phyloP scores from a whole-genome alignment of 2,888 invertebrate genomes.

The Aspidapion aeneum region DNA sequence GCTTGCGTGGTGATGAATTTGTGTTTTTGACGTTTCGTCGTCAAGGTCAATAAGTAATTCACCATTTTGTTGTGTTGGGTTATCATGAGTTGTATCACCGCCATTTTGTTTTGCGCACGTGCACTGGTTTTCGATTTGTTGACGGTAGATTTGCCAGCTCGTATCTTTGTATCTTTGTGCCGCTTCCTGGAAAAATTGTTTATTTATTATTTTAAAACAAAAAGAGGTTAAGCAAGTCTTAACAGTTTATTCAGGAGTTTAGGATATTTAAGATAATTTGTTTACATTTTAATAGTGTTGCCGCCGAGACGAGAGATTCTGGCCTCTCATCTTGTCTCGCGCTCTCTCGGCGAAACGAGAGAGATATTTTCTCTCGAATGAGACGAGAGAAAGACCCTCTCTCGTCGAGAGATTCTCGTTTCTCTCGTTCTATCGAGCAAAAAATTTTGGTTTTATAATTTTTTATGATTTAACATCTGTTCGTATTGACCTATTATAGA shows the following conservation, averaged over 20 bases:
- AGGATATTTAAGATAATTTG: too few species aligned
- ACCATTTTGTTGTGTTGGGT: constrained; percentile 14
- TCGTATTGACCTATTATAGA: too few species aligned
- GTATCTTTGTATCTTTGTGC: constrained; percentile 69
- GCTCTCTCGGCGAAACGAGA: too few species aligned
- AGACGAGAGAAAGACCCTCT: too few species aligned
- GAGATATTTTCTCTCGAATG: too few species aligned
- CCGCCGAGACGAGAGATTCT: too few species aligned
- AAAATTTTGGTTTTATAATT: too few species aligned
- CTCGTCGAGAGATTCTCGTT: too few species aligned
- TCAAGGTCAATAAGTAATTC: constrained; percentile 12
- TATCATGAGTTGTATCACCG: constrained; percentile 5
- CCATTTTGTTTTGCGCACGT: background rate
- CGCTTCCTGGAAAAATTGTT: constrained; percentile 52
- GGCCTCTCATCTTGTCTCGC: too few species aligned
- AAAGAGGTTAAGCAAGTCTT: background rate
- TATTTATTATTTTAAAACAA: background rate
- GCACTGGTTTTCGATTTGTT: constrained; percentile 47
- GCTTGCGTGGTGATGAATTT: constrained; percentile 12
- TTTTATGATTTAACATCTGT: too few species aligned
- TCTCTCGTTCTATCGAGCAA: too few species aligned
- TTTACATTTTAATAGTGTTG: too few species aligned
- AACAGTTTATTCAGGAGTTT: background rate
- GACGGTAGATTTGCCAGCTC: constrained; percentile 69
- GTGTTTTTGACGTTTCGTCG: background rate